Evolutionary conservation across 2,797 vertebrate species (phyloP).

Genomic region (Sylvia borin): DNA sequence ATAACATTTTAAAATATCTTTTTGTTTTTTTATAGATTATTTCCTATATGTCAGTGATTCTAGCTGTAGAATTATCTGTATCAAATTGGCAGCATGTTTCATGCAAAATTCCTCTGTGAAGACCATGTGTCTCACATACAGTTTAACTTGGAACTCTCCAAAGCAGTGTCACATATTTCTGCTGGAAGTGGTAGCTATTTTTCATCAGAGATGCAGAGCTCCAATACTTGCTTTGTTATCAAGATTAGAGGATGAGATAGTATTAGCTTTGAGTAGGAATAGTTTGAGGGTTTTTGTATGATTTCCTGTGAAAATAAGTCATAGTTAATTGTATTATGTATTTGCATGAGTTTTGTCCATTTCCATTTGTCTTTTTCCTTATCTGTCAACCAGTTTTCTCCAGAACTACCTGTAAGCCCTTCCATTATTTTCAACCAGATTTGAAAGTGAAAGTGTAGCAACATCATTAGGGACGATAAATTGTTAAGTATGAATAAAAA

Average conservation of each 20-base stretch:
- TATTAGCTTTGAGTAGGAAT: background rate
- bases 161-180: background rate
- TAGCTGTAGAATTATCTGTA: background rate
- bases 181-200: background rate
- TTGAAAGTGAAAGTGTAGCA: background rate
- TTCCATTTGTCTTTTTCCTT: background rate
- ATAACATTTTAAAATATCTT: background rate
- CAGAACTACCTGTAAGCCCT: background rate
- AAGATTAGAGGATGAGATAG: background rate
- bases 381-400: background rate
- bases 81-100: background rate
- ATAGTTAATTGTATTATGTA: background rate
- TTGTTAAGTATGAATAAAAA: background rate
- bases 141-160: background rate
- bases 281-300: accelerated
- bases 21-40: background rate
- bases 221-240: background rate
- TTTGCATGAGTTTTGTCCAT: background rate
- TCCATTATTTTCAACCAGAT: background rate
- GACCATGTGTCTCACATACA: background rate
- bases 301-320: background rate
- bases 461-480: background rate
- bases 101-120: background rate
- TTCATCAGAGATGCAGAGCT: background rate
- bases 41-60: background rate